A percentile compares a stretch with the other conserved stretches of the same genome.
Conservation (phyloP, 1,140 invertebrate species). For the Melipona quadrifasciata region DNA sequence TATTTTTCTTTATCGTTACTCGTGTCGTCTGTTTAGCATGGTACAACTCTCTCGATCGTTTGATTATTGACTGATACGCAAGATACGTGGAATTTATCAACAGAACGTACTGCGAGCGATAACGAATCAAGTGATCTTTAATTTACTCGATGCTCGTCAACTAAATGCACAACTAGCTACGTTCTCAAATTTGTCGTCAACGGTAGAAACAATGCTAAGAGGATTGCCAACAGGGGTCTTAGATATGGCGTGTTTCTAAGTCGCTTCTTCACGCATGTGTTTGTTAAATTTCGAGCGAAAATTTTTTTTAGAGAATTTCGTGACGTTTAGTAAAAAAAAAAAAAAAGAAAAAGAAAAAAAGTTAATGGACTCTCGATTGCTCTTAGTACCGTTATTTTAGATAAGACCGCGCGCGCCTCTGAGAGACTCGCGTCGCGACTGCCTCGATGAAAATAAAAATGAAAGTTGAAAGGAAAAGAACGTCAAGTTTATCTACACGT, state of each 20-base stretch:
- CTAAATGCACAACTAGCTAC: conserved; percentile 32
- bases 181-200: neutral
- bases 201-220: neutral
- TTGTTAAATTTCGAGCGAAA: neutral
- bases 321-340: neutral
- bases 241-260: conserved; percentile 18
- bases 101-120: neutral
- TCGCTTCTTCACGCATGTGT: conserved; percentile 25
- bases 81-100: neutral
- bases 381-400: neutral
- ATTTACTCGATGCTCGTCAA: neutral
- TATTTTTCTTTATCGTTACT: neutral
- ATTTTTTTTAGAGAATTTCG: neutral
- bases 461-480: neutral
- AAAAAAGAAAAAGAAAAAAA: no score
- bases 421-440: neutral
- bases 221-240: conserved; percentile 22
- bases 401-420: neutral
- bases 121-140: neutral
- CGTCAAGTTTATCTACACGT: neutral
- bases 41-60: neutral
- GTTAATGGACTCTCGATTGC: neutral
- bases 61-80: neutral
- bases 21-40: neutral
- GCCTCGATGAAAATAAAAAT: neutral